phyloP scores from a whole-genome alignment of 2,888 invertebrate species.

The Erpobdella octoculata region DNA sequence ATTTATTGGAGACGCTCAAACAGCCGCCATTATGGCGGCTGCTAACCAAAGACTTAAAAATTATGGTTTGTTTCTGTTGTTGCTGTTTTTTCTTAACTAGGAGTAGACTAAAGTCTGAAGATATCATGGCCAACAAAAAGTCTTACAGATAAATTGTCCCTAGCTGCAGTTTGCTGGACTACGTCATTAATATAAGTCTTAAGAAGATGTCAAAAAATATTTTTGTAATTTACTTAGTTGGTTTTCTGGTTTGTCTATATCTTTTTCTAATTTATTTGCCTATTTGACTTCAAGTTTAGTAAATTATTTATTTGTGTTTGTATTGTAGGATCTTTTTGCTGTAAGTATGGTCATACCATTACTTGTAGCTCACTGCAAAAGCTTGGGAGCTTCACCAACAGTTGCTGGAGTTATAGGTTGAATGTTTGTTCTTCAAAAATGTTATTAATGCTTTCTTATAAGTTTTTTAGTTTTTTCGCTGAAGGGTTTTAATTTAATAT shows the following conservation, averaged over 20 bases:
- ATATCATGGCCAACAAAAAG: too few relatives aligned
- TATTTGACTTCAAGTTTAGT: background rate
- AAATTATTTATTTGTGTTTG: background rate
- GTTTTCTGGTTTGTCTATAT: conserved; percentile 24
- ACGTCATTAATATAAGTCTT: background rate
- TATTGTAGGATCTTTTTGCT: conserved; percentile 48
- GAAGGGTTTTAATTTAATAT: conserved; percentile 5
- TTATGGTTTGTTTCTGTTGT: too few relatives aligned
- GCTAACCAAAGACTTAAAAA: too few relatives aligned
- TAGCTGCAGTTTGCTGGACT: too few relatives aligned
- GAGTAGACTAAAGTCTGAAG: too few relatives aligned
- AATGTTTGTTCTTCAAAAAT: background rate
- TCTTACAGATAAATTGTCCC: too few relatives aligned
- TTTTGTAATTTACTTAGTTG: conserved; percentile 18
- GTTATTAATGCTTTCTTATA: background rate
- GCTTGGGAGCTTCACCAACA: conserved; percentile 47
- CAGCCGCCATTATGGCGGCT: too few relatives aligned
- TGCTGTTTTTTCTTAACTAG: too few relatives aligned
- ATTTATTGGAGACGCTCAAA: too few relatives aligned
- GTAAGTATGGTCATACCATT: conserved; percentile 50
- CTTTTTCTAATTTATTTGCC: background rate
- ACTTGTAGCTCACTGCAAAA: conserved; percentile 43
- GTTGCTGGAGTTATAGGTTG: conserved; percentile 47
- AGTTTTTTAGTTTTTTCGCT: background rate
- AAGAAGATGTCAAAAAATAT: background rate